Evolutionary conservation across 2,888 invertebrate genomes (phyloP).

Genomic region (Branchellion lobata): DNA sequence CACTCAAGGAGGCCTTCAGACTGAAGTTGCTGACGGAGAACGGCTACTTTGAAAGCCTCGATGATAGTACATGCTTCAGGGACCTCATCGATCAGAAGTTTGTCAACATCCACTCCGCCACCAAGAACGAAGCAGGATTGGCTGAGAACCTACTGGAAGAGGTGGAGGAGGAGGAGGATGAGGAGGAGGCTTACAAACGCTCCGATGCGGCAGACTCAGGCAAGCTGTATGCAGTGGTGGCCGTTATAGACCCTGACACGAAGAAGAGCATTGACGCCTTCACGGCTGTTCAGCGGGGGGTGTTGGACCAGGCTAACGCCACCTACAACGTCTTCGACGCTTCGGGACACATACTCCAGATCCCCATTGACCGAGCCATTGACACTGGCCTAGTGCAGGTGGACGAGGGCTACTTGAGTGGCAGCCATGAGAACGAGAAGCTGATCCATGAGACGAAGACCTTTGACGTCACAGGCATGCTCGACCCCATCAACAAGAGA

Average conservation of each 20-base stretch:
- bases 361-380: constrained; percentile 80
- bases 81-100: constrained; percentile 79
- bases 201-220: constrained; percentile 32
- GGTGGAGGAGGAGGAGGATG: constrained; percentile 60
- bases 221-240: constrained; percentile 70
- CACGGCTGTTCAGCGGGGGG: constrained; percentile 70
- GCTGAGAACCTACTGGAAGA: too few species aligned
- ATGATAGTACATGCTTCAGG: constrained; percentile 76
- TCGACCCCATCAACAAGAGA: constrained; percentile 81
- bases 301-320: constrained; percentile 68
- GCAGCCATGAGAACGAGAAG: constrained; percentile 53
- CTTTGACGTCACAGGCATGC: constrained; percentile 73
- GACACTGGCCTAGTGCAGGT: constrained; percentile 71
- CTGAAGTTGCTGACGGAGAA: constrained; percentile 48
- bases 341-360: constrained; percentile 69
- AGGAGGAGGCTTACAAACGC: constrained; percentile 51
- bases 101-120: constrained; percentile 33
- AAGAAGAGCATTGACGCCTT: constrained; percentile 78
- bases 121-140: too few species aligned
- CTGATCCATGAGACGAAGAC: constrained; percentile 68
- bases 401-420: constrained; percentile 55
- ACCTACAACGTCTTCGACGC: constrained; percentile 65
- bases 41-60: constrained; percentile 73
- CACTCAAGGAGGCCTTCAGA: constrained; percentile 48
- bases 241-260: constrained; percentile 81